phyloP scores from a whole-genome alignment of 1,140 invertebrate genomes.

The Drosophila asahinai region DNA sequence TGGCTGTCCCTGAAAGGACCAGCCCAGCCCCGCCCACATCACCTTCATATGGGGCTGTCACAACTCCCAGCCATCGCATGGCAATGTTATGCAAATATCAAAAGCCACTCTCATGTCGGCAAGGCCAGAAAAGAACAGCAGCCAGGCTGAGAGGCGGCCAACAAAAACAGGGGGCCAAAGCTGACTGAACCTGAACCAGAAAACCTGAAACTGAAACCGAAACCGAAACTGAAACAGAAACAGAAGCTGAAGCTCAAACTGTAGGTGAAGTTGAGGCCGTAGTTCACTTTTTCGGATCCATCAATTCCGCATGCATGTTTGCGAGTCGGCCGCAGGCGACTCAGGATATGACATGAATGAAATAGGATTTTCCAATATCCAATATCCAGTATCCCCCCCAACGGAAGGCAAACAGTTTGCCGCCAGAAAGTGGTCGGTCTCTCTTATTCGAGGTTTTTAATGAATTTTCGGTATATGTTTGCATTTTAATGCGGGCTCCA shows the following conservation, averaged over 20 bases:
- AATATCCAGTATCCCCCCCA: slow-evolving; percentile 6
- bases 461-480: not conserved
- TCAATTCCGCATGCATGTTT: slow-evolving; percentile 12
- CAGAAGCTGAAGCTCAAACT: slow-evolving; percentile 1
- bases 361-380: slow-evolving; percentile 9
- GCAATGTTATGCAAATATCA: slow-evolving; percentile 65
- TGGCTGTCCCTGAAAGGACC: not conserved
- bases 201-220: not conserved
- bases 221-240: not conserved
- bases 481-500: not conserved
- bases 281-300: slow-evolving; percentile 13
- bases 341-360: slow-evolving; percentile 11
- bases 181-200: not conserved
- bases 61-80: slow-evolving; percentile 36
- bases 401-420: slow-evolving; percentile 13
- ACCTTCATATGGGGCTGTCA: slow-evolving; percentile 33
- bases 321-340: slow-evolving; percentile 2
- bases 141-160: not conserved
- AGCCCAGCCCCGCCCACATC: not conserved
- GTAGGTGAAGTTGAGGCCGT: slow-evolving; percentile 1
- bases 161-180: not conserved
- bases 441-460: not conserved
- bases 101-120: slow-evolving; percentile 30
- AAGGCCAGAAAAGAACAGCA: slow-evolving; percentile 19
- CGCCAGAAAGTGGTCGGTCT: not conserved